Evolutionary conservation across 2,113 vertebrate species (phyloP).

Genomic region (Machaerirhynchus nigripectus): DNA sequence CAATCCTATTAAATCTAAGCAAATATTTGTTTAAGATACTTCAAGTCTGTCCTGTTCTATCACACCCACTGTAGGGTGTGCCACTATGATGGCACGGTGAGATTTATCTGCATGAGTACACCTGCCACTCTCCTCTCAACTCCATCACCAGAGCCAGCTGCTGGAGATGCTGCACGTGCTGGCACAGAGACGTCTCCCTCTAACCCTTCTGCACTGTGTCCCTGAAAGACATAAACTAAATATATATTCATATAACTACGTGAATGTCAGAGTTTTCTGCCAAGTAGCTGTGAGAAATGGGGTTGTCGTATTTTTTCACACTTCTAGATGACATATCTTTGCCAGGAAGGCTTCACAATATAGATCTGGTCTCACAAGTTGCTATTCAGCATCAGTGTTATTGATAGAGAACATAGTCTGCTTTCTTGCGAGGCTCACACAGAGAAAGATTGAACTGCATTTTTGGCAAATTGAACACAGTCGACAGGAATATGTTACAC

Average conservation of each 20-base stretch:
- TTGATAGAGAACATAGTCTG: background rate
- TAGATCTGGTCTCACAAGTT: background rate
- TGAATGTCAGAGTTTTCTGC: background rate
- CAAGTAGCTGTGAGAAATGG: background rate
- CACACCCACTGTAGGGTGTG: background rate
- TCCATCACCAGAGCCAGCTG: background rate
- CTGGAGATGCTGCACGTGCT: background rate
- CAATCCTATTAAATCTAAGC: slow-evolving; percentile 4
- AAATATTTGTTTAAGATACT: slow-evolving; percentile 34
- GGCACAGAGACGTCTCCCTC: background rate
- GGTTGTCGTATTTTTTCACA: background rate
- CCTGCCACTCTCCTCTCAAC: background rate
- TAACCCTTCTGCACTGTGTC: background rate
- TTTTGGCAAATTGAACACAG: background rate
- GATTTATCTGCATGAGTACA: background rate
- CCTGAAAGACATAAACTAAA: background rate
- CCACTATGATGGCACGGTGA: background rate
- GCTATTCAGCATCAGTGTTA: background rate
- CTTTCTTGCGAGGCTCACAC: background rate
- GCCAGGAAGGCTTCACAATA: background rate
- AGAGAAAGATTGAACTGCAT: background rate
- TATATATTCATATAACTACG: background rate
- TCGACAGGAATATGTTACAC: background rate
- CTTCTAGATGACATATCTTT: background rate
- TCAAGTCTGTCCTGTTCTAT: background rate